phyloP scores from a whole-genome alignment of 2,113 vertebrate species.

The Copsychus sechellarum region DNA sequence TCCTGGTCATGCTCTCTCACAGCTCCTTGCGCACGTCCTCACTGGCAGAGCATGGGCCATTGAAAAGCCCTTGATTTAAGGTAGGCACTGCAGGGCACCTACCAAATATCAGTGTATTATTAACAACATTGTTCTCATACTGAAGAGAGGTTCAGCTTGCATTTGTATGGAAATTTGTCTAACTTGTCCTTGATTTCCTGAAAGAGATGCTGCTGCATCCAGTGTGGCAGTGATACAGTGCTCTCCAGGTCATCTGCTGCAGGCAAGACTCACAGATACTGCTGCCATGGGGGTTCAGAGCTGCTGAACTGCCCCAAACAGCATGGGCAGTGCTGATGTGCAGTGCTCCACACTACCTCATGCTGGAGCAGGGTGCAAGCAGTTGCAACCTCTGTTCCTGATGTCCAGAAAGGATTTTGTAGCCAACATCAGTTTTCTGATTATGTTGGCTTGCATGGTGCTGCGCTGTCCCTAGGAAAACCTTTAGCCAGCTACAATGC shows the following conservation, averaged over 20 bases:
- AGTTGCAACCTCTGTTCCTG: not conserved
- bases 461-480: rapidly evolving
- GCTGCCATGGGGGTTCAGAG: not conserved
- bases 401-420: not conserved
- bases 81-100: too few species aligned
- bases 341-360: too few species aligned
- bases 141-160: not conserved
- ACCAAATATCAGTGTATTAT: not conserved
- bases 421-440: not conserved
- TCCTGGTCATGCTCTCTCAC: not conserved
- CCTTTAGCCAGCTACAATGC: not conserved
- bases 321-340: rapidly evolving
- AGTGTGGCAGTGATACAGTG: too few species aligned
- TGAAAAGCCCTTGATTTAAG: not conserved
- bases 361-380: not conserved
- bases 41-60: not conserved
- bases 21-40: not conserved
- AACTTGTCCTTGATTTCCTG: not conserved
- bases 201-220: not conserved
- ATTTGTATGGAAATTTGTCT: not conserved
- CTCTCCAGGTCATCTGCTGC: not conserved
- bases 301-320: too few species aligned
- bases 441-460: too few species aligned
- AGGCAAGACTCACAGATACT: not conserved
- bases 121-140: not conserved